These are phyloP conservation scores for Hemitrygon akajei DNA, from an alignment of 2,797 vertebrate species.

Conservation along the genomic window DNA sequence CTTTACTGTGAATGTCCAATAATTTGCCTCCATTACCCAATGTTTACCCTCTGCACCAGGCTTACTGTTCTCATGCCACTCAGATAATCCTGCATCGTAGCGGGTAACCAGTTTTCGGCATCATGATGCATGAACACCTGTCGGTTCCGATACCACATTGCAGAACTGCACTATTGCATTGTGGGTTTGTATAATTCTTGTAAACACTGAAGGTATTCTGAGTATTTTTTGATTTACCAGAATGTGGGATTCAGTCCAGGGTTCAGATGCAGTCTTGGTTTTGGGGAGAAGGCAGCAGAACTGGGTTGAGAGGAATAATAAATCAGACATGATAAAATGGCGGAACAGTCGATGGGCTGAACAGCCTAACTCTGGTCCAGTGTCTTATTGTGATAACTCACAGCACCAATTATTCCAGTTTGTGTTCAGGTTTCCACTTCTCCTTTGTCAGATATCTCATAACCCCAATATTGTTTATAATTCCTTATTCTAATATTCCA, in stretches of 20 bases:
- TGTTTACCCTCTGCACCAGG: not conserved
- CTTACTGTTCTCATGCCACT: not conserved
- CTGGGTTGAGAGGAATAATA: no score
- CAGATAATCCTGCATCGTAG: not conserved
- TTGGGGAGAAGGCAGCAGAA: no score
- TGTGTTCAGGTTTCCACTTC: slow-evolving; percentile 22
- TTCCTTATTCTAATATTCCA: slow-evolving; percentile 1
- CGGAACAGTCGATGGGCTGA: no score
- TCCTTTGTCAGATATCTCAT: not conserved
- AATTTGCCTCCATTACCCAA: not conserved
- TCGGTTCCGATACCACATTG: not conserved
- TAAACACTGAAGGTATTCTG: not conserved
- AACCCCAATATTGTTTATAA: slow-evolving; percentile 35
- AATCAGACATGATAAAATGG: no score
- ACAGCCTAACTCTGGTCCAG: no score
- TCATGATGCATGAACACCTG: no score
- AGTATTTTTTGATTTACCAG: not conserved
- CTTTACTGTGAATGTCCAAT: not conserved
- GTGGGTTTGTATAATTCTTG: not conserved
- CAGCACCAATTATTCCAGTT: not conserved
- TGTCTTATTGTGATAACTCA: not conserved
- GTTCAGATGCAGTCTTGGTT: not conserved
- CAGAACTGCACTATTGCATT: not conserved
- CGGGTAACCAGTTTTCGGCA: not conserved
- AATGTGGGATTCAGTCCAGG: not conserved